These are phyloP conservation scores for Heterohyrax brucei DNA, from an alignment of 2,797 vertebrate genomes.

Conservation along the genomic window DNA sequence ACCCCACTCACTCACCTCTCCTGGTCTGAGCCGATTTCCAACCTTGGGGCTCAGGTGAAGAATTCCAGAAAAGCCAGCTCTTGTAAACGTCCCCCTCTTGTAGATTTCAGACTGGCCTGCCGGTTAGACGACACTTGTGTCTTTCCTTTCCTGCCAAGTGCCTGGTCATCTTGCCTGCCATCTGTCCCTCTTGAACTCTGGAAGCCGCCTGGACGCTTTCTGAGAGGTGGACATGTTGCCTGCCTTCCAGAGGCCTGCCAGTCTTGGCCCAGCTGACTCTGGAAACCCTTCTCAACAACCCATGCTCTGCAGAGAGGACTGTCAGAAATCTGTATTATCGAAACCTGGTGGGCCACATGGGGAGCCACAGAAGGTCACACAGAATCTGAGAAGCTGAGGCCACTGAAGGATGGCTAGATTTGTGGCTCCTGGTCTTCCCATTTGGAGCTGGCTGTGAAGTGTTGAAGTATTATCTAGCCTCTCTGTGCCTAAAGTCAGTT, in stretches of 20 bases:
- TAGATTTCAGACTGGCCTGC: neutral
- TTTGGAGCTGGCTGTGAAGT: neutral
- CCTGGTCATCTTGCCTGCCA: neutral
- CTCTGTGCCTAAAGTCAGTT: neutral
- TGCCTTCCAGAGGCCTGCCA: neutral
- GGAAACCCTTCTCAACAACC: neutral
- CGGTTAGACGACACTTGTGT: neutral
- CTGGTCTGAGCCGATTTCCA: neutral
- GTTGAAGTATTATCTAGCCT: neutral
- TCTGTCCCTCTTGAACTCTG: neutral
- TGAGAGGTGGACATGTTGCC: neutral
- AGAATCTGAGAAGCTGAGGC: neutral
- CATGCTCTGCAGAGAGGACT: neutral
- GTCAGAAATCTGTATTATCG: neutral
- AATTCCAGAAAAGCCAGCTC: neutral
- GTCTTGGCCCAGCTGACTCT: neutral
- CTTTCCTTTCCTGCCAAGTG: neutral
- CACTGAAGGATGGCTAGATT: neutral
- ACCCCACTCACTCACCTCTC: neutral
- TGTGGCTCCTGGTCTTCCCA: neutral
- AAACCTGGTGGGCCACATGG: neutral
- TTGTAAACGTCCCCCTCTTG: neutral
- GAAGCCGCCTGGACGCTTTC: neutral
- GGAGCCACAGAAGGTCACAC: neutral
- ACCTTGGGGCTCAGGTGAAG: neutral